Evolutionary conservation across 2,113 vertebrate species (phyloP).

Genomic region (Chaenogobius annularis): DNA sequence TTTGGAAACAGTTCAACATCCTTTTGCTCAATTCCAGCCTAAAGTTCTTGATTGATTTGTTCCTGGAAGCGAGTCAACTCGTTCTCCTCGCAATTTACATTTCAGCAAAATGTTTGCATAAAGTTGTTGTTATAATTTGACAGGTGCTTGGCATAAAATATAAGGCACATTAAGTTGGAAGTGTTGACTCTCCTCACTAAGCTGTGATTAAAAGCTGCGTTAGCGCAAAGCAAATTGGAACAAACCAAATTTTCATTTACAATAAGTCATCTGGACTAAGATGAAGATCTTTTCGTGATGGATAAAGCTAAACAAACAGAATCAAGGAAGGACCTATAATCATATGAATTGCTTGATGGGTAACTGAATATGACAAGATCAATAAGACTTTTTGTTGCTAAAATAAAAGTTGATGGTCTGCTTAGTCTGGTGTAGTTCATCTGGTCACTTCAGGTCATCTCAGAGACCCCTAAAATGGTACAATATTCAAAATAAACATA

Average conservation of each 20-base stretch:
- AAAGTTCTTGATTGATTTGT: not conserved
- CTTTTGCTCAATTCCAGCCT: not conserved
- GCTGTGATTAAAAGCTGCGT: constrained; percentile 1
- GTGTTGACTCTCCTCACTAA: not conserved
- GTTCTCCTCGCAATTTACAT: not conserved
- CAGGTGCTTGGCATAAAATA: constrained; percentile 11
- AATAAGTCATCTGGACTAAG: not conserved
- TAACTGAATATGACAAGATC: too few species aligned
- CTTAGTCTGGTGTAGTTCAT: not conserved
- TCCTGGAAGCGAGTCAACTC: not conserved
- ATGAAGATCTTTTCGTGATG: too few species aligned
- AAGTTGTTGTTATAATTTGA: constrained; percentile 5
- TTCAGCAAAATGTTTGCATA: constrained; percentile 3
- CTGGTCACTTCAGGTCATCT: constrained; percentile 3
- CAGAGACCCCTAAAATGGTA: not conserved
- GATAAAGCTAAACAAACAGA: too few species aligned
- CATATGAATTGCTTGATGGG: too few species aligned
- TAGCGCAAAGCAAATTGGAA: not conserved
- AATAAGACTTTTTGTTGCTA: too few species aligned
- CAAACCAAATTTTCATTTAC: not conserved
- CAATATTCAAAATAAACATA: not conserved
- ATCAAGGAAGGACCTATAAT: too few species aligned
- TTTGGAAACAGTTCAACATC: not conserved
- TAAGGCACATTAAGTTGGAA: constrained; percentile 1
- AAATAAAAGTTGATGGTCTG: not conserved